Evolutionary conservation across 2,797 vertebrate genomes (phyloP).

Genomic region (Ataeniobius toweri): DNA sequence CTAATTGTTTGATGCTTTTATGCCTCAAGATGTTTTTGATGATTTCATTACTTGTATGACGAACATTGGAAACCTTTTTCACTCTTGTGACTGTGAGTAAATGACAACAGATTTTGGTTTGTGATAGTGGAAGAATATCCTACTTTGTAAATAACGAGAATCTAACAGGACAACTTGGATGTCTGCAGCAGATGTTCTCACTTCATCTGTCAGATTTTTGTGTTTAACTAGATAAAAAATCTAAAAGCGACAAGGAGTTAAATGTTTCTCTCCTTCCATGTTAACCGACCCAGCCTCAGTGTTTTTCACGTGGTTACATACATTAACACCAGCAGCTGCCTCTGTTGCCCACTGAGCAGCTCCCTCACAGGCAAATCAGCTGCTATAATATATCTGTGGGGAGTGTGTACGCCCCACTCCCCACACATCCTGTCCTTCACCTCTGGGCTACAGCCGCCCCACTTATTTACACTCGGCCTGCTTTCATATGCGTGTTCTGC

Average conservation of each 20-base stretch:
- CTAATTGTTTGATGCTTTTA: no score
- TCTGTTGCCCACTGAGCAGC: slow-evolving; percentile 10
- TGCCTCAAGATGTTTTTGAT: no score
- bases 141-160: no score
- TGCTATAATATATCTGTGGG: slow-evolving; percentile 19
- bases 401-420: background rate
- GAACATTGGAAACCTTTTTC: no score
- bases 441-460: slow-evolving; percentile 50
- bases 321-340: slow-evolving; percentile 23
- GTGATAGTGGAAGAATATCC: background rate
- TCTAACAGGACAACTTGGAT: background rate
- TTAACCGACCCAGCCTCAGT: background rate
- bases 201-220: background rate
- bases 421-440: slow-evolving; percentile 9
- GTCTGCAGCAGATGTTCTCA: slow-evolving; percentile 2
- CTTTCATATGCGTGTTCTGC: slow-evolving; percentile 43
- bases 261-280: background rate
- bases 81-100: no score
- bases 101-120: no score
- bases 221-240: background rate
- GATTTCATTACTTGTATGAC: no score
- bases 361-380: slow-evolving; percentile 11
- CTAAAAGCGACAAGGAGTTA: slow-evolving; percentile 1
- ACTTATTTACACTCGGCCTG: slow-evolving; percentile 35
- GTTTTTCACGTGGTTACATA: background rate